Evolutionary conservation across 2,888 invertebrate genomes (phyloP), one percentile per base, ranked within the genome.

Genomic region (Apotomis turbidana): DNA sequence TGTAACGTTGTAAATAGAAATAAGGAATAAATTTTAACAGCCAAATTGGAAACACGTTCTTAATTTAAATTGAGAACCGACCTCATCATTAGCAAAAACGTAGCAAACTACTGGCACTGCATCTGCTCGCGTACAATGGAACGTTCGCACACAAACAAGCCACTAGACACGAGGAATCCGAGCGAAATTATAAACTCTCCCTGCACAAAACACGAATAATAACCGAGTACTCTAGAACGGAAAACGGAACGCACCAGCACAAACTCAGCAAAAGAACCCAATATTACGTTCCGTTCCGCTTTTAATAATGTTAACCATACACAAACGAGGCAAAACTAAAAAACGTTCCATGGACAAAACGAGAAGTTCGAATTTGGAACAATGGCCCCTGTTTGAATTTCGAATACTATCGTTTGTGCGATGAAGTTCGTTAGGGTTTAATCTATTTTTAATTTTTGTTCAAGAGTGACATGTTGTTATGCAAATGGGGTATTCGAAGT

Each of bases 251-350:
- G 75, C 69, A 63, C 63, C 57, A 74, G 70, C 73, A 74, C 72
- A 73, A 73, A 70, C 74, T 71, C 68, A 67, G 71, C 66, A 68
- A 74, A 73, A 73, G 71, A 73, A 73, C 75, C 73, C 68, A 75
- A 75, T 73, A 73, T 73, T 68, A 71, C 73, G 74, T 68, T 73
- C 67, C 68, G 70, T 68, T 70, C 68, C 57, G 64, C 74, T 80
- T 84, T 83, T 82, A 84, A 81, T 83, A 82, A 84, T 84, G 81
- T 83, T 83, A 80, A 79, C 81, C 77, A 78, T 77, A 77, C 70
- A 63, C 74, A 71, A 78, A 75, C 73, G 73, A 74, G 69, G 75
- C 71, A 73, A 76, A 75, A 78, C 76, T 76, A 77, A 78, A 78
- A 80, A 80, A 78, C 73, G 68, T 69, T 70, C 55, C 44, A 66